Evolutionary conservation across 2,888 invertebrate genomes (phyloP), one percentile per base, ranked within the genome.

Genomic region (Cataglyphis albicans): DNA sequence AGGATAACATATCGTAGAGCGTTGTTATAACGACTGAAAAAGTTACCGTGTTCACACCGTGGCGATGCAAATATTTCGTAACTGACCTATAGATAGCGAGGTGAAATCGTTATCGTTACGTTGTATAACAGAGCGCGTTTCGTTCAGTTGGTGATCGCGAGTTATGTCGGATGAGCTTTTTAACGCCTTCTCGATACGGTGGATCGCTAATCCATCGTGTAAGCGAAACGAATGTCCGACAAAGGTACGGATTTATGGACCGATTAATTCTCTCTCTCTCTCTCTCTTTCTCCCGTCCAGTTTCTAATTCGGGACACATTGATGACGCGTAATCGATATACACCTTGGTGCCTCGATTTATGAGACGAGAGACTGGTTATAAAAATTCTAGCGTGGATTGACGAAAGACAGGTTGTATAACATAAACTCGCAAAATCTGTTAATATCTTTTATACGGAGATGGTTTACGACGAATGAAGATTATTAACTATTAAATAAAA

Each of bases 101-200:
- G 61, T 41, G 64, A 25, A 70, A 87, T 88, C 86, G 87, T 89
- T 89, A 89, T 89, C 89, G 86, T 87, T 89, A 84, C 59, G 35
- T 35, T 61, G 82, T 48, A 32, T 61, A 64, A 76, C 76, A 41
- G 41, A 59, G 41, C 65, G 55, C 63, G 61, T 59, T 73, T 55
- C 72, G 72, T 65, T 75, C 7, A 29, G 64, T 48, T 65, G 44
- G 32, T 81, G 84, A 88, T 89, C 83, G 68, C 83, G 78, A 85
- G 72, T 85, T 88, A 86, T 85, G 78, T 44, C 76, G 81, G 78
- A 74, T 78, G 86, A 86, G 84, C 84, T 86, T 89, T 89, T 89
- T 89, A 89, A 89, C 83, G 86, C 85, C 84, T 84, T 81, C 83
- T 70, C 84, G 85, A 88, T 88, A 72, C 74, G 41, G 48, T 9